A percentile compares a stretch with the other conserved stretches of the same genome.
These are phyloP conservation scores for Glomeris maerens DNA, from an alignment of 1,140 invertebrate genomes.

Conservation along the genomic window DNA sequence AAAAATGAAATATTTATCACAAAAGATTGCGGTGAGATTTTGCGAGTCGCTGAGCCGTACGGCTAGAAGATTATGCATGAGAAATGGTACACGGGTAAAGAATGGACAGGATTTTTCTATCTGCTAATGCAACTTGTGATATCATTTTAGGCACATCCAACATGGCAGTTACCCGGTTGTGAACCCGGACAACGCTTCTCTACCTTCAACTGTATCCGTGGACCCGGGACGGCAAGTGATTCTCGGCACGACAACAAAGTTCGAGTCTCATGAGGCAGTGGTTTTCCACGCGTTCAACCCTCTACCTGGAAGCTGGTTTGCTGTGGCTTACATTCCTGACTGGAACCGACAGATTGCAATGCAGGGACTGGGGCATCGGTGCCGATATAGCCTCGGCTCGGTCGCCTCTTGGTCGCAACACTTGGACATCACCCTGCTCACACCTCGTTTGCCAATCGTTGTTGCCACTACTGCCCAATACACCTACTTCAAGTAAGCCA, in stretches of 20 bases:
- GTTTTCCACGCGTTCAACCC: conserved; percentile 44
- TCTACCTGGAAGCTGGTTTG: conserved; percentile 60
- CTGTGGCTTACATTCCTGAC: conserved; percentile 53
- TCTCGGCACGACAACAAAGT: conserved; percentile 35
- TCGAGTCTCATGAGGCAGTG: conserved; percentile 34
- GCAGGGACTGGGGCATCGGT: conserved; percentile 36
- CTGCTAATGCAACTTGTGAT: no score
- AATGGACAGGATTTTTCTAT: no score
- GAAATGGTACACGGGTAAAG: no score
- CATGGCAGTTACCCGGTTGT: conserved; percentile 61
- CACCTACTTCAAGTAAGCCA: conserved; percentile 12
- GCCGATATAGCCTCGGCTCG: conserved; percentile 39
- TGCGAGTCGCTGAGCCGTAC: no score
- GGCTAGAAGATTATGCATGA: no score
- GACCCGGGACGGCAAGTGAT: conserved; percentile 26
- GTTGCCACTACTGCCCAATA: neutral
- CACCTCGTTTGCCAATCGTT: conserved; percentile 22
- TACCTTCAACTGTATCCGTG: conserved; percentile 42
- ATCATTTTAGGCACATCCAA: conserved; percentile 36
- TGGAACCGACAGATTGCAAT: conserved; percentile 40
- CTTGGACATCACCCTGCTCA: conserved; percentile 31
- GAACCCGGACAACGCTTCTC: conserved; percentile 53
- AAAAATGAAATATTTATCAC: no score
- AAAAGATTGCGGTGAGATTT: no score
- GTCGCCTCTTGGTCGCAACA: conserved; percentile 36